Base-by-base conservation (phyloP, 2,888 invertebrate genomes). In the Hydraecia micacea region DNA sequence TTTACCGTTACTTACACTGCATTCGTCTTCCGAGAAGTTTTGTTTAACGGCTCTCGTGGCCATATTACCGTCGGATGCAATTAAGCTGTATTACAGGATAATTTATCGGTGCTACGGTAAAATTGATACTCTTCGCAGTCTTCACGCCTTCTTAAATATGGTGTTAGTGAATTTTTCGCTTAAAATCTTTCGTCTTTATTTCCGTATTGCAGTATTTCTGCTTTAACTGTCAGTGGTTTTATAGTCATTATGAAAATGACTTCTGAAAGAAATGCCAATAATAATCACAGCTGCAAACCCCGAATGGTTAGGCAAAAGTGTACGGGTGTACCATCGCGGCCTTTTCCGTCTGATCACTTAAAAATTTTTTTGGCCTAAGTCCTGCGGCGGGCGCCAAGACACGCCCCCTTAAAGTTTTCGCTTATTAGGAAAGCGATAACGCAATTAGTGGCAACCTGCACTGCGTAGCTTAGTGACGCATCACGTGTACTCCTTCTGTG, bases 1-100 rank as follows among this genome's bases (percentile, higher is more conserved):
- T 84, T 87, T 92, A 91, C 93, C 92, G 93, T 93, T 93, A 93
- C 88, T 63, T 79, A 79, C 79, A 86, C 87, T 91, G 92, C 91
- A 91, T 93, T 91, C 91, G 92, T 92, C 90, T 93, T 94, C 93
- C 91, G 85, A 90, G 94, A 94, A 93, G 89, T 92, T 93, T 93
- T 89, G 90, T 91, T 90, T 84, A 85, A 85, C 84, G 84, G 84
- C 84, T 84, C 85, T 88, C 85, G 74, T 85, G 76, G 86, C 87
- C 86, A 90, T 91, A 83, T 88, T 90, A 88, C 79, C 79, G 83
- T 82, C 84, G 79, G 86, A 87, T 90, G 90, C 87, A 91, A 92
- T 92, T 91, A 92, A 90, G 89, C 84, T 88, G 88, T 89, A 88
- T 87, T 90, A 87, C 89, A 89, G 87, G 85, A 89, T 89, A 89